A percentile compares a stretch with the other conserved stretches of the same genome.
These are phyloP conservation scores for Megathymus violae DNA, from an alignment of 1,140 invertebrate species.

Conservation along the genomic window DNA sequence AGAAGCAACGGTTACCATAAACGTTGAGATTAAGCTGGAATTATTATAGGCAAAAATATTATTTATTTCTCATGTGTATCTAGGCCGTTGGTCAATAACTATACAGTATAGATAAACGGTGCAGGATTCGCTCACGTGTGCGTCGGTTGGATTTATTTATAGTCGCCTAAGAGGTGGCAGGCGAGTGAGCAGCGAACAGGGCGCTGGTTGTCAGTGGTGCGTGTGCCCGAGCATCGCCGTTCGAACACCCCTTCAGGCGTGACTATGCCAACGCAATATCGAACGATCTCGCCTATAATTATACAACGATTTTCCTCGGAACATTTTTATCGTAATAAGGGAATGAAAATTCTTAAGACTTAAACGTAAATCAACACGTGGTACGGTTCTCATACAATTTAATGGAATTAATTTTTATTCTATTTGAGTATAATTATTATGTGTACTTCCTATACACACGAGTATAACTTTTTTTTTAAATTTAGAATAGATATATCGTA, in stretches of 20 bases:
- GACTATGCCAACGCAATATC: constrained; percentile 36
- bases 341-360: no score
- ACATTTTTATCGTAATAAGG: constrained; percentile 8
- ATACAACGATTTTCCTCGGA: not conserved
- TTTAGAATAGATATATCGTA: no score
- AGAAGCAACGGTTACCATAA: no score
- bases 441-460: no score
- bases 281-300: constrained; percentile 10
- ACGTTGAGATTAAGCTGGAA: not conserved
- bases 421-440: no score
- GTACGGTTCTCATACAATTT: no score
- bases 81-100: constrained; percentile 27
- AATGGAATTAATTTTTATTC: no score
- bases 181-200: constrained; percentile 44
- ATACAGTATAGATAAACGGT: constrained; percentile 18
- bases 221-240: constrained; percentile 52
- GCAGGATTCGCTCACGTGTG: constrained; percentile 40
- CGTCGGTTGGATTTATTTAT: constrained; percentile 55
- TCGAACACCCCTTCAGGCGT: constrained; percentile 54
- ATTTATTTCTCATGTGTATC: constrained; percentile 20
- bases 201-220: constrained; percentile 59
- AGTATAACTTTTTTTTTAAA: no score
- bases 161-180: constrained; percentile 44
- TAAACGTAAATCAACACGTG: no score
- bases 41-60: not conserved